Conservation (phyloP, 1,140 invertebrate genomes). For the Triops cancriformis region DNA sequence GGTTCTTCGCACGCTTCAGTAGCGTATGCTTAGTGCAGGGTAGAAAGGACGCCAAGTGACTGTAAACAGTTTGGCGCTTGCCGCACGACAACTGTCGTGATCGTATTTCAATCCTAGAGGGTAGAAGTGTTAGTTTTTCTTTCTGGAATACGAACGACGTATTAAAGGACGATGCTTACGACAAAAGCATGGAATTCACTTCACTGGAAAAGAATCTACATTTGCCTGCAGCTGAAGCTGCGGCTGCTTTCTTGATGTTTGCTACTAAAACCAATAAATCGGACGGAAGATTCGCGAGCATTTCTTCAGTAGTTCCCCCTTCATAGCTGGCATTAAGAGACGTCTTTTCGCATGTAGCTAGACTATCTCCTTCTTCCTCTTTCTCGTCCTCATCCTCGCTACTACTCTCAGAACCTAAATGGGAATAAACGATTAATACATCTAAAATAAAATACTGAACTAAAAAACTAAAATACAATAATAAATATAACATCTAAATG, state of each 20-base stretch:
- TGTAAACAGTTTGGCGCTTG: constrained; percentile 50
- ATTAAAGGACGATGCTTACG: constrained; percentile 40
- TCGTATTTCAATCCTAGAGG: constrained; percentile 51
- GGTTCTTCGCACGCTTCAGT: constrained; percentile 55
- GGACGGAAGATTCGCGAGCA: constrained; percentile 50
- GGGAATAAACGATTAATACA: not conserved
- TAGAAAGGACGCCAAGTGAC: constrained; percentile 53
- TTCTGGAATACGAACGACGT: constrained; percentile 11
- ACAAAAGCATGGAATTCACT: constrained; percentile 53
- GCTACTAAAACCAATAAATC: constrained; percentile 48
- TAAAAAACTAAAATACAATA: not conserved
- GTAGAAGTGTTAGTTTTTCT: constrained; percentile 29
- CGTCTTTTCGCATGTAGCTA: constrained; percentile 35
- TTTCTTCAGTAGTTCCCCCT: constrained; percentile 34
- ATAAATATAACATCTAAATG: not conserved
- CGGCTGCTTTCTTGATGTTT: constrained; percentile 49
- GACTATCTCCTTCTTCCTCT: constrained; percentile 32
- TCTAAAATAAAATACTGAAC: not conserved
- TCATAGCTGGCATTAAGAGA: constrained; percentile 16
- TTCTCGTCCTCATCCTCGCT: constrained; percentile 38
- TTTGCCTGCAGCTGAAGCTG: constrained; percentile 49
- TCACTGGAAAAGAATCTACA: constrained; percentile 53
- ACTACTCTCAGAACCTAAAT: constrained; percentile 25
- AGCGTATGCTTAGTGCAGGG: constrained; percentile 59
- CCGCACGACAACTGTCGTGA: constrained; percentile 42